Percentiles rank a stretch among this genome's conserved stretches.
These are phyloP conservation scores for Eospalax fontanierii DNA, from an alignment of 2,797 vertebrate genomes.

Conservation along the genomic window DNA sequence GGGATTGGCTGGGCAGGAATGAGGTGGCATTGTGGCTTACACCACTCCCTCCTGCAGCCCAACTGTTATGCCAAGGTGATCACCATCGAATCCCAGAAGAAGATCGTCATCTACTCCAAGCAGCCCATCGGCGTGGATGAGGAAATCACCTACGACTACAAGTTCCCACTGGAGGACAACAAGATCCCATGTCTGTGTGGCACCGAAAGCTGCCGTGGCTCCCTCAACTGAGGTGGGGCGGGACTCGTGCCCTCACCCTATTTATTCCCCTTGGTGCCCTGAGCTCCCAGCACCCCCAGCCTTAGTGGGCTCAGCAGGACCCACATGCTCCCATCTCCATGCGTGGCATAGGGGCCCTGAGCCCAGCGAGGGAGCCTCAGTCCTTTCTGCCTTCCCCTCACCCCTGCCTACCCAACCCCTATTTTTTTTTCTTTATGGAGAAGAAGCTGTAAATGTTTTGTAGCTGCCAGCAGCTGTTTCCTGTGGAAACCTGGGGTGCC, in stretches of 20 bases:
- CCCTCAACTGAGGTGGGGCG: constrained; percentile 93
- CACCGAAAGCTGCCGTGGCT: constrained; percentile 96
- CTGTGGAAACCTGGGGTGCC: constrained; percentile 89
- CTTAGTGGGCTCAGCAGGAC: constrained; percentile 77
- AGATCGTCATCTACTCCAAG: constrained; percentile 98
- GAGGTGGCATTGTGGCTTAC: neutral
- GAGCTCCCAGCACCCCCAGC: constrained; percentile 74
- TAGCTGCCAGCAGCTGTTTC: constrained; percentile 90
- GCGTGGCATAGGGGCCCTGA: neutral
- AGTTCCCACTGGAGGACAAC: constrained; percentile 97
- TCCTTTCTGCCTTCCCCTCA: constrained; percentile 20
- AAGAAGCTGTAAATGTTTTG: constrained; percentile 89
- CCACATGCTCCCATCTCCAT: constrained; percentile 37
- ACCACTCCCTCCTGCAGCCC: constrained; percentile 88
- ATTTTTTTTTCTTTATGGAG: constrained; percentile 89
- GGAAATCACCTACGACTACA: constrained; percentile 98
- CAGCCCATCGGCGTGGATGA: constrained; percentile 96
- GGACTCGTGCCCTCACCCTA: constrained; percentile 72
- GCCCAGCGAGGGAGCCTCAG: constrained; percentile 74
- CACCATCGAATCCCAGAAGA: constrained; percentile 98
- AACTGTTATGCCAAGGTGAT: constrained; percentile 98
- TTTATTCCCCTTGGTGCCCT: constrained; percentile 80
- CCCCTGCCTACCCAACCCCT: constrained; percentile 12
- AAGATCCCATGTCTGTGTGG: constrained; percentile 98
- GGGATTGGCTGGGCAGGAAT: neutral